Evolutionary conservation across 2,888 invertebrate species (phyloP), one percentile per base, ranked within the genome.

Genomic region (Agonopterix subpropinquella): DNA sequence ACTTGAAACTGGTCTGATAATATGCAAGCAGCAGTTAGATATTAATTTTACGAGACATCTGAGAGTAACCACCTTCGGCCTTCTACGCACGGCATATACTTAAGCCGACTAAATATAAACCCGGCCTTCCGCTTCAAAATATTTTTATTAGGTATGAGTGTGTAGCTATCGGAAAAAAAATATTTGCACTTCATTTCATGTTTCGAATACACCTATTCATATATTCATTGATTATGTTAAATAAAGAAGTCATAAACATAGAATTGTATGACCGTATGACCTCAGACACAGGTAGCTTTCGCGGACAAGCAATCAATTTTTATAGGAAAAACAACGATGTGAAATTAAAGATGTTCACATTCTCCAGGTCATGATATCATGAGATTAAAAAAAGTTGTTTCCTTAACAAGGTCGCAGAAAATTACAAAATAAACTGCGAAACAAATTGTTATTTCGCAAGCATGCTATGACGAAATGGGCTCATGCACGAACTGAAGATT

Each of bases 41-140:
- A 78, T 72, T 76, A 78, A 86, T 78, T 87, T 87, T 87, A 86
- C 67, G 84, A 77, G 84, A 79, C 82, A 73, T 70, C 70, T 61
- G 64, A 57, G 66, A 72, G 70, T 72, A 75, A 75, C 73, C 72
- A 75, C 76, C 73, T 76, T 75, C 69, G 69, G 69, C 72, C 72
- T 72, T 75, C 70, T 64, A 59, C 61, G 55, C 55, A 54, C 50
- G 50, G 58, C 57, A 58, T 58, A 52, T 51, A 53, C 58, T 62
- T 61, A 65, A 59, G 59, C 62, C 61, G 59, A 54, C 55, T 65
- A 64, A 61, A 69, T 67, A 71, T 64, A 66, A 62, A 63, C 65
- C 62, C 59, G 58, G 62, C 63, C 66, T 72, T 70, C 70, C 67
- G 68, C 62, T 51, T 66, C 52, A 47, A 59, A 59, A 51, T 46